Evolutionary conservation across 2,888 invertebrate genomes (phyloP).

Genomic region (Gasteruption jaculator): DNA sequence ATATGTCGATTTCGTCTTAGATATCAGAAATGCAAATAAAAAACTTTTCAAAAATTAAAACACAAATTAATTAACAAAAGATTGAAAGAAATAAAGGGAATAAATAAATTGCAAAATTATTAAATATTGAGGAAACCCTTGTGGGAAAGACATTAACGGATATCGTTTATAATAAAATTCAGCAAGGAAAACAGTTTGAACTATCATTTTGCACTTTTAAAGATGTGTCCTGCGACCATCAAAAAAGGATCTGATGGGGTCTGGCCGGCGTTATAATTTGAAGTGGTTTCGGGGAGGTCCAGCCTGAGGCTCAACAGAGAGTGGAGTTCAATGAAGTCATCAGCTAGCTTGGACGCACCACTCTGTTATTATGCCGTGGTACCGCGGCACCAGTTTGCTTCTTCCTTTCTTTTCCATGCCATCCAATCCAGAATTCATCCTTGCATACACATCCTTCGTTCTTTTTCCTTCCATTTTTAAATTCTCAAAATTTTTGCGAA

Average conservation of each 20-base stretch:
- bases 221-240: slow-evolving; percentile 40
- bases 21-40: too few species aligned
- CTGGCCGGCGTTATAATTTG: slow-evolving; percentile 49
- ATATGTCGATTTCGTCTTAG: too few species aligned
- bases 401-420: slow-evolving; percentile 23
- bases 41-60: too few species aligned
- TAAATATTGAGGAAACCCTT: too few species aligned
- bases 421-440: too few species aligned
- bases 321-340: slow-evolving; percentile 52
- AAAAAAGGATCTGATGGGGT: slow-evolving; percentile 38
- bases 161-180: too few species aligned
- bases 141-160: too few species aligned
- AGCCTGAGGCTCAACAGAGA: slow-evolving; percentile 33
- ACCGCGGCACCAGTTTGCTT: slow-evolving; percentile 46
- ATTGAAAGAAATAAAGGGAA: too few species aligned
- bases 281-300: slow-evolving; percentile 52
- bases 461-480: slow-evolving; percentile 11
- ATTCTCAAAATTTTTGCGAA: slow-evolving; percentile 6
- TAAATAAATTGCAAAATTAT: too few species aligned
- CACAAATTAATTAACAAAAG: too few species aligned
- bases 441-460: slow-evolving; percentile 12
- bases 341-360: slow-evolving; percentile 45
- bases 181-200: too few species aligned
- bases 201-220: slow-evolving; percentile 2
- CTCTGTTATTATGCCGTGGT: slow-evolving; percentile 51